phyloP scores from a whole-genome alignment of 2,113 vertebrate genomes.

The Hippolais icterina region DNA sequence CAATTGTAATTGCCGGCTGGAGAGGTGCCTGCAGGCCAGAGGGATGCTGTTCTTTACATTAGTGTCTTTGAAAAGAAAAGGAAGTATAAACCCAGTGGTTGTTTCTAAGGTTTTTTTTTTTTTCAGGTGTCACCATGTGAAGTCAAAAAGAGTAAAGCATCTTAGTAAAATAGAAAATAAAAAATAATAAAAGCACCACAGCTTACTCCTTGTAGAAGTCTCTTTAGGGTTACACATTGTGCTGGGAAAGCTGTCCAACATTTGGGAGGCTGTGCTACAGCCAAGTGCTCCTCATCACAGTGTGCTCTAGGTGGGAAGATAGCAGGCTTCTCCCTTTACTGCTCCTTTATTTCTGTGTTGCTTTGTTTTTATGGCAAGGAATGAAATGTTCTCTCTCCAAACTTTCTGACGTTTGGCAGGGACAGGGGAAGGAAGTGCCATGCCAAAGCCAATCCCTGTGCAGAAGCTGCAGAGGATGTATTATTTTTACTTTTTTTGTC shows the following conservation, averaged over 20 bases:
- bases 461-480: neutral
- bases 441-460: constrained; percentile 19
- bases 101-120: neutral
- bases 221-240: neutral
- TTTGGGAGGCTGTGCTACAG: neutral
- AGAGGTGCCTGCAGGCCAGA: constrained; percentile 65
- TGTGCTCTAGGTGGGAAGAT: neutral
- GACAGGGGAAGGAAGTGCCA: neutral
- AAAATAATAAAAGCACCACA: neutral
- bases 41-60: constrained; percentile 46
- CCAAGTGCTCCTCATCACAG: neutral
- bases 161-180: neutral
- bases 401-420: neutral
- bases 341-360: neutral
- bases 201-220: neutral
- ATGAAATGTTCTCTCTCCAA: constrained; percentile 36
- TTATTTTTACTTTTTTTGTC: neutral
- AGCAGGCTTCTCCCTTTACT: neutral
- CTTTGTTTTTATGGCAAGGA: constrained; percentile 31
- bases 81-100: constrained; percentile 25
- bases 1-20: constrained; percentile 59
- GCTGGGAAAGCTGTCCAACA: neutral
- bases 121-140: neutral
- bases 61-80: constrained; percentile 34
- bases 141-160: neutral